Percentiles rank a stretch among this genome's conserved stretches.
phyloP scores from a whole-genome alignment of 2,797 vertebrate species.

The Artibeus lituratus region DNA sequence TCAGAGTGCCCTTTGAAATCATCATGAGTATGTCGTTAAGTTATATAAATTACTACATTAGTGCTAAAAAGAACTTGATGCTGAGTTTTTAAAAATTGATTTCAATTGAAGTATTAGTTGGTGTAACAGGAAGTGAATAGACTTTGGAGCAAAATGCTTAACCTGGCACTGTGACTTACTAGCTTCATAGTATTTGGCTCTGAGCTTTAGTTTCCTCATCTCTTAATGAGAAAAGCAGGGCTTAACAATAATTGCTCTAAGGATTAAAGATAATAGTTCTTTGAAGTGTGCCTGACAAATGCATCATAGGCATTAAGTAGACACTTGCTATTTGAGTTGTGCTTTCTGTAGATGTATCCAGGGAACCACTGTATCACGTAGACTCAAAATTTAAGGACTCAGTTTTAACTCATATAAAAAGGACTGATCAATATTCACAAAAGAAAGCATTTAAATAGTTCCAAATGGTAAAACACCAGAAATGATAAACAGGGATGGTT shows the following conservation, averaged over 20 bases:
- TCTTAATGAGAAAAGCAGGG: background rate
- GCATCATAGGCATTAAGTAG: background rate
- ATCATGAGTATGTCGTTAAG: background rate
- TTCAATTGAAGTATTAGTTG: background rate
- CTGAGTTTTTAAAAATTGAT: background rate
- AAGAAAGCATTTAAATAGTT: background rate
- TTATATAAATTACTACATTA: conserved; percentile 4
- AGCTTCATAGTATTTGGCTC: background rate
- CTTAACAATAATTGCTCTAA: background rate
- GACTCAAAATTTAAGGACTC: background rate
- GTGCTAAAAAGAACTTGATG: background rate
- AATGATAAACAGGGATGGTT: background rate
- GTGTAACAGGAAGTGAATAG: background rate
- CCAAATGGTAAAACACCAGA: background rate
- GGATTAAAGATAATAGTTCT: background rate
- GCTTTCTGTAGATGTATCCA: background rate
- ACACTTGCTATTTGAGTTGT: background rate
- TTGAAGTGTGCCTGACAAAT: background rate
- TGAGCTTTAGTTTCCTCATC: background rate
- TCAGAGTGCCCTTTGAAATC: background rate
- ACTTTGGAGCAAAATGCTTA: background rate
- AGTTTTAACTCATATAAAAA: background rate
- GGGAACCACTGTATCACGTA: background rate
- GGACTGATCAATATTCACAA: background rate
- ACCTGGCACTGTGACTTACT: background rate